Conservation (phyloP, 2,797 vertebrate species). For the Liparis tanakae region DNA sequence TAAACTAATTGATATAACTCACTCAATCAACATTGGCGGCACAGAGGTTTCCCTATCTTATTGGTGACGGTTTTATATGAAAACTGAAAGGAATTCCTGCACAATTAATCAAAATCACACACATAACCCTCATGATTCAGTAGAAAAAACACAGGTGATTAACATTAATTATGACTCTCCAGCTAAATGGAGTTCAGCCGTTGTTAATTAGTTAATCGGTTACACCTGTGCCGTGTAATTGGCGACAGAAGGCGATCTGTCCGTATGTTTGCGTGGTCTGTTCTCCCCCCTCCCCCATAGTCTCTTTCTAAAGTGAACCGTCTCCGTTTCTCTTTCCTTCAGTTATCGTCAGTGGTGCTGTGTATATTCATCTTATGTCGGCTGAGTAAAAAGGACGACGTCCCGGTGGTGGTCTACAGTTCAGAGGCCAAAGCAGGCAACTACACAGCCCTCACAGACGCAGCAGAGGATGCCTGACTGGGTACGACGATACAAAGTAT, state of each 20-base stretch:
- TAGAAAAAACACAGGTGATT: background rate
- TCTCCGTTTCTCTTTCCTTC: conserved; percentile 3
- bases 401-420: conserved; percentile 55
- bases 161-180: background rate
- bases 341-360: conserved; percentile 48
- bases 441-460: conserved; percentile 45
- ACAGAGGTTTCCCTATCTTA: background rate
- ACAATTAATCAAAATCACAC: background rate
- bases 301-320: background rate
- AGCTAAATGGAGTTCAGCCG: background rate
- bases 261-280: background rate
- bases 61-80: background rate
- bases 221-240: background rate
- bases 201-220: background rate
- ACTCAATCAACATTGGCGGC: background rate
- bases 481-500: background rate
- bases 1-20: background rate
- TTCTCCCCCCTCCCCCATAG: conserved; percentile 15
- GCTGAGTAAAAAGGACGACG: conserved; percentile 43
- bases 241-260: background rate
- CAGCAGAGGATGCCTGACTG: conserved; percentile 43
- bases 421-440: conserved; percentile 60
- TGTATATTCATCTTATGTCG: conserved; percentile 52
- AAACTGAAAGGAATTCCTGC: background rate
- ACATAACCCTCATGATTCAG: too few relatives aligned